These are phyloP conservation scores for Eilema griseolum DNA, from an alignment of 2,888 invertebrate genomes.

Conservation along the genomic window DNA sequence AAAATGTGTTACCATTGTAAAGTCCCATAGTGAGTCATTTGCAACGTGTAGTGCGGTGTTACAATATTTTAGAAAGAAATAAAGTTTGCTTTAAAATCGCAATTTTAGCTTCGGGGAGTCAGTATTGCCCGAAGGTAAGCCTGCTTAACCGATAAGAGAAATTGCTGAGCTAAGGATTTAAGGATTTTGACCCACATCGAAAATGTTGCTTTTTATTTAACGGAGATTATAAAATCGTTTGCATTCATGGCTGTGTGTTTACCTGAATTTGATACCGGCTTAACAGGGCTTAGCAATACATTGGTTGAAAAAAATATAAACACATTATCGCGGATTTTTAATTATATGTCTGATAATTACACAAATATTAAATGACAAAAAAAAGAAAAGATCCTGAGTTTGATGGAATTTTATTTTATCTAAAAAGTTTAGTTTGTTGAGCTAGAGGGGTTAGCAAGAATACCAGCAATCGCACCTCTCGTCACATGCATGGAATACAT, in stretches of 20 bases:
- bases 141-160: slow-evolving; percentile 15
- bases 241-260: slow-evolving; percentile 1
- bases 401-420: no score
- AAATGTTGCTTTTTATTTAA: slow-evolving; percentile 10
- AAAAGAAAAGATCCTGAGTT: no score
- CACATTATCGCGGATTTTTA: neutral
- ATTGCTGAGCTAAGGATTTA: slow-evolving; percentile 5
- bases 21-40: slow-evolving; percentile 37
- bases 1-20: slow-evolving; percentile 34
- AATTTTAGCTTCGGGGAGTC: slow-evolving; percentile 38
- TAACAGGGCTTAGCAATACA: neutral
- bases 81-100: slow-evolving; percentile 37
- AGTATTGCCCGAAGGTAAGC: slow-evolving; percentile 13
- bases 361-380: no score
- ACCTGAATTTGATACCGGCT: slow-evolving; percentile 11
- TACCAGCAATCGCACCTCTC: no score
- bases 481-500: no score
- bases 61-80: slow-evolving; percentile 33
- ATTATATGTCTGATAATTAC: neutral
- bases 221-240: slow-evolving; percentile 12
- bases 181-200: slow-evolving; percentile 10
- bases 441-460: no score
- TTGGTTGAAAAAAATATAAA: neutral
- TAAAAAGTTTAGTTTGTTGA: no score
- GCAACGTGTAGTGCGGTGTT: slow-evolving; percentile 32